These are phyloP conservation scores for Heliconius sara DNA, from an alignment of 2,888 invertebrate species.

Conservation along the genomic window DNA sequence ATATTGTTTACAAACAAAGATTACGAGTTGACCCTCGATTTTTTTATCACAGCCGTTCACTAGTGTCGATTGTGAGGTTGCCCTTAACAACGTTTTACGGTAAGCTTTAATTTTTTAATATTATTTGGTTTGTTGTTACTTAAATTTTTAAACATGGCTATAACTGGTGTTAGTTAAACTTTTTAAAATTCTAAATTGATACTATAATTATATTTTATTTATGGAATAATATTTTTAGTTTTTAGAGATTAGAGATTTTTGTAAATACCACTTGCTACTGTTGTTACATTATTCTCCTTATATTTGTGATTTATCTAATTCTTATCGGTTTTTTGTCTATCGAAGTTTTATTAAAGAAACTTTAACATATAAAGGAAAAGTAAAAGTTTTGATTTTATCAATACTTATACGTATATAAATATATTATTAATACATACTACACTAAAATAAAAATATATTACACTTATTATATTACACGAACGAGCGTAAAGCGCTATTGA, in stretches of 20 bases:
- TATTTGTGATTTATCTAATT: too few relatives aligned
- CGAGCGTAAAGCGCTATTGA: constrained; percentile 1
- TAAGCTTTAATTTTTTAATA: constrained; percentile 17
- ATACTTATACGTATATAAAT: background rate
- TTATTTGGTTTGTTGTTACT: background rate
- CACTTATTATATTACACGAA: background rate
- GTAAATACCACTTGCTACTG: too few relatives aligned
- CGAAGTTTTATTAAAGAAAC: background rate
- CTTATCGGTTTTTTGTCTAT: too few relatives aligned
- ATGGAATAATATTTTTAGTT: background rate
- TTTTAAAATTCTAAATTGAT: background rate
- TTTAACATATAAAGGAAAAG: too few relatives aligned
- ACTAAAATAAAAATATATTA: background rate
- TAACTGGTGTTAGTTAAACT: background rate
- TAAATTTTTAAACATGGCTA: too few relatives aligned
- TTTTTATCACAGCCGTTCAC: constrained; percentile 32
- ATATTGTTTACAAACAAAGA: constrained; percentile 61
- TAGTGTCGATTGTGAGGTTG: constrained; percentile 19
- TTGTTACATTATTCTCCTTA: too few relatives aligned
- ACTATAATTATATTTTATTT: background rate
- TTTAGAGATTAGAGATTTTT: too few relatives aligned
- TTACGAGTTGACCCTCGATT: constrained; percentile 27
- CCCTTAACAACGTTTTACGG: constrained; percentile 23
- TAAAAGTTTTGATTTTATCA: background rate
- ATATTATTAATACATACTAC: background rate